Evolutionary conservation across 2,797 vertebrate species (phyloP).

Genomic region (Enteromius viviparus): DNA sequence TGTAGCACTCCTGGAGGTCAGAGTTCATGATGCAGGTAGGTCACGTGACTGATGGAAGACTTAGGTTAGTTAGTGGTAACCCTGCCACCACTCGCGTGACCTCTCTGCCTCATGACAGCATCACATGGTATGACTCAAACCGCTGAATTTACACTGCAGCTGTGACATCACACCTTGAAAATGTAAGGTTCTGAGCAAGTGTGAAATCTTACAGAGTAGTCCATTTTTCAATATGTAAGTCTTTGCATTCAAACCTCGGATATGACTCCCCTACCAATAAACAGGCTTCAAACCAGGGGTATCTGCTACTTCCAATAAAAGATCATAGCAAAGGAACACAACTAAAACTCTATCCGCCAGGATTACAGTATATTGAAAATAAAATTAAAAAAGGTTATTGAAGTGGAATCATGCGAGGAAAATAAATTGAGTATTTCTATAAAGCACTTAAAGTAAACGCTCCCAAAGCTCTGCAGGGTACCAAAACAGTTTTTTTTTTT

Average conservation of each 20-base stretch:
- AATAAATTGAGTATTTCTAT: background rate
- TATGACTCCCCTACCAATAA: background rate
- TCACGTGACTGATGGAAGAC: constrained; percentile 72
- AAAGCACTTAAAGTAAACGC: background rate
- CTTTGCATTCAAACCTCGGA: constrained; percentile 5
- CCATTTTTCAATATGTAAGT: background rate
- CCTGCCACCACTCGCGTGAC: constrained; percentile 69
- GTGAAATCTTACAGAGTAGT: background rate
- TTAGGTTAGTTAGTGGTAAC: constrained; percentile 30
- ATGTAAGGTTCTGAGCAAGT: background rate
- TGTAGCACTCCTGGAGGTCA: constrained; percentile 42
- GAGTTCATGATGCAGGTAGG: constrained; percentile 65
- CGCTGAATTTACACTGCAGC: background rate
- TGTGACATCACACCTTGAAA: constrained; percentile 15
- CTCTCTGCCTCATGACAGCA: constrained; percentile 63
- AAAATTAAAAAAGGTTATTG: background rate
- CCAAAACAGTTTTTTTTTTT: background rate
- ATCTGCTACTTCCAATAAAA: background rate
- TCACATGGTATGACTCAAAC: background rate
- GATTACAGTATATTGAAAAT: constrained; percentile 9
- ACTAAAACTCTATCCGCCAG: background rate
- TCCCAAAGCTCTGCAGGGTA: background rate
- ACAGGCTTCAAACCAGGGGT: background rate
- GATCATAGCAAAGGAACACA: background rate
- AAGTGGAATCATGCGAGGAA: background rate